These are phyloP conservation scores for Drosophila bocqueti DNA, from an alignment of 1,140 invertebrate genomes.

Conservation along the genomic window DNA sequence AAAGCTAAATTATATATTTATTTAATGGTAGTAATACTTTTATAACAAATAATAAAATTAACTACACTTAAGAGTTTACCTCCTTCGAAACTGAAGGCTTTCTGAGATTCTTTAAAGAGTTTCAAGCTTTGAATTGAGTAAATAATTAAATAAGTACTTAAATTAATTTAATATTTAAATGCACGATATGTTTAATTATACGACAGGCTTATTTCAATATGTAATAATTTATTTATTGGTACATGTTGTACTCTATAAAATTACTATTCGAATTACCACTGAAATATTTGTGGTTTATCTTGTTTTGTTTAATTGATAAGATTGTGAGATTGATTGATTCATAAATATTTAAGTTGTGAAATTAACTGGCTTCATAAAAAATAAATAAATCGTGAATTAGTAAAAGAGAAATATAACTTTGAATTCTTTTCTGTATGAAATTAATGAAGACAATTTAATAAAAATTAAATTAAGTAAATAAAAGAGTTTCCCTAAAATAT, in stretches of 20 bases:
- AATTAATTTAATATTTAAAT: no score
- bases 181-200: no score
- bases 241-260: background rate
- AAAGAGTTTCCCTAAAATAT: background rate
- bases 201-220: no score
- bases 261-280: background rate
- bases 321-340: background rate
- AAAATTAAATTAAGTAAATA: no score
- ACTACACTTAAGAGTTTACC: no score
- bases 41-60: background rate
- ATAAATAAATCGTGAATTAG: background rate
- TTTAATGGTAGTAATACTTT: background rate
- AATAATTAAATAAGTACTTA: no score
- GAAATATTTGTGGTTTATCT: background rate
- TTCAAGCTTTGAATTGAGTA: no score
- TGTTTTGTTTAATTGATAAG: background rate
- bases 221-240: background rate
- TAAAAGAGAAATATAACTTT: background rate
- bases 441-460: no score
- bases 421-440: no score
- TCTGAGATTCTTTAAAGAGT: background rate
- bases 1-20: background rate
- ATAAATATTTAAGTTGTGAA: background rate
- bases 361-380: background rate
- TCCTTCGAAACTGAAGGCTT: background rate